Base-by-base conservation (phyloP, 2,113 vertebrate species). In the Cochlearius cochlearius region DNA sequence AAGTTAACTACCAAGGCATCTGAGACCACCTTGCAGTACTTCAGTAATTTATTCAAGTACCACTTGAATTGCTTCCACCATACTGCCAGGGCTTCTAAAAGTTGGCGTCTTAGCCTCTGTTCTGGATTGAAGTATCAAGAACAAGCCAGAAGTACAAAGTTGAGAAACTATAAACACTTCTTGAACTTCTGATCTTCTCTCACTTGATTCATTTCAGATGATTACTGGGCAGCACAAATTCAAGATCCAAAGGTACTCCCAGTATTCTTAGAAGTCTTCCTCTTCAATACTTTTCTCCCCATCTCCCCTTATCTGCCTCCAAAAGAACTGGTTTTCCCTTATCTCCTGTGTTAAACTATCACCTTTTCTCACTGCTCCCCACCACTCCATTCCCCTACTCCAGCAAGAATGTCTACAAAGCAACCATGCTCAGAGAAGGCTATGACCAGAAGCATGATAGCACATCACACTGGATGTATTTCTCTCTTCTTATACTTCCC, bases 331-430 rank as follows among this genome's bases (percentile, higher is more conserved):
- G 10, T 50, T 50, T 84, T 80, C 20, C 62, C 20, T 68, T 55
- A 68, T 79, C 29, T 72, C 30, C 22, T 59, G 15, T 45, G 66
- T 74, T 86, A 38, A 72, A 10, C 32, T 30, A 71, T 9, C 47
- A 75, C 10, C 9, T 83, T 76, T 68, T 79, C 22, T 59, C 53
- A 55, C 16, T 66, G 32, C 22, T 55, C 18, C 52, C 52, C n/a
- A 23, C 3, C 8, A 39, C 9, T 36, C n/a, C 20, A 49, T n/a
- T 67, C 25, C 7, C 15, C 5, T 0, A 25, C 43, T 41, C 12
- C 29, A 77, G 21, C 7, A 93, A 41, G 16, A 88, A 34, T 1
- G 16, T 18, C 50, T 88, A 26, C 18, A 67, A 78, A 63, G 19
- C 41, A 79, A 19, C 41, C 43, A 27, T 3, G 3, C 63, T 23